Conservation (phyloP, 1,140 invertebrate species). For the Zaprionus taronus region DNA sequence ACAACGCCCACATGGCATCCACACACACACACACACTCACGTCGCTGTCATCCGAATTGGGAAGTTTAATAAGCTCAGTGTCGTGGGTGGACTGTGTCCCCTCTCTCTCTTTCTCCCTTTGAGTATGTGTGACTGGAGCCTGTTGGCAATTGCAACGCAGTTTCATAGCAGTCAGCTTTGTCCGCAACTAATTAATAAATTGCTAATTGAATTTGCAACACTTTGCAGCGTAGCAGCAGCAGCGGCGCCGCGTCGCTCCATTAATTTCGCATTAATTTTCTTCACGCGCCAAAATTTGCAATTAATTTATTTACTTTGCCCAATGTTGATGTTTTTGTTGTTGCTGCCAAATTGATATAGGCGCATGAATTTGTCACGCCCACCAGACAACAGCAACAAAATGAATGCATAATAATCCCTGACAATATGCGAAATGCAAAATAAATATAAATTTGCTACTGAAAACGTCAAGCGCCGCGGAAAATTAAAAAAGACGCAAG, state of each 20-base stretch:
- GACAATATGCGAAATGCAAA: constrained; percentile 35
- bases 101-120: background rate
- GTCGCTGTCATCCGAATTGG: constrained; percentile 3
- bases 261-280: constrained; percentile 81
- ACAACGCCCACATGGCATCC: constrained; percentile 71
- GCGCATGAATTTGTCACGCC: constrained; percentile 57
- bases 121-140: background rate
- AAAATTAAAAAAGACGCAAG: constrained; percentile 41
- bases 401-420: constrained; percentile 14
- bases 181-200: constrained; percentile 63
- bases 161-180: constrained; percentile 39
- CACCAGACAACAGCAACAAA: constrained; percentile 19
- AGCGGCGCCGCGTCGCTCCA: constrained; percentile 73
- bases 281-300: constrained; percentile 74
- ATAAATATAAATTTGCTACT: constrained; percentile 53
- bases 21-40: constrained; percentile 27
- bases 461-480: constrained; percentile 44
- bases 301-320: constrained; percentile 80
- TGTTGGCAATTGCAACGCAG: background rate
- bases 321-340: constrained; percentile 40
- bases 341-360: constrained; percentile 40
- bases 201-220: constrained; percentile 71
- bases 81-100: constrained; percentile 49
- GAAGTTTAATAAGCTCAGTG: constrained; percentile 32
- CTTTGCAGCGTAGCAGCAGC: constrained; percentile 26